Conservation (phyloP, 2,888 invertebrate genomes). For the Dryococelus australis region DNA sequence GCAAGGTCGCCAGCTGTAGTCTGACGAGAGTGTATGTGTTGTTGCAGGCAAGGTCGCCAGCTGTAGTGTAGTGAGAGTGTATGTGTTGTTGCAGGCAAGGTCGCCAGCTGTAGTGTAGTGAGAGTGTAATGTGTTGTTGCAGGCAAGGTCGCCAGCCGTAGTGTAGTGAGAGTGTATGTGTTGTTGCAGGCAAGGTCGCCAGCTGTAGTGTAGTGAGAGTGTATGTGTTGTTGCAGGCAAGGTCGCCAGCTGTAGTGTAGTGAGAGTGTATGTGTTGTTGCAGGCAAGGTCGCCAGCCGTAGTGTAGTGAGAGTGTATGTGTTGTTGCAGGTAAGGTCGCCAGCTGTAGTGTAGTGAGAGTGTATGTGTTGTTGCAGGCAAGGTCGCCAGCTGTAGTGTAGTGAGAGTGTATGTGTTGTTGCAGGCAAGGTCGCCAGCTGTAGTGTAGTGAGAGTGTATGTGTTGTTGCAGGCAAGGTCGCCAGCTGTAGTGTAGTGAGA, state of each 20-base stretch:
- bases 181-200: slow-evolving; percentile 84
- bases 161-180: neutral
- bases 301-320: neutral
- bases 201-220: neutral
- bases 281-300: slow-evolving; percentile 98
- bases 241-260: slow-evolving; percentile 67
- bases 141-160: slow-evolving; percentile 96
- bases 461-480: slow-evolving; percentile 81
- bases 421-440: slow-evolving; percentile 96
- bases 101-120: slow-evolving; percentile 59
- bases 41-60: slow-evolving; percentile 88
- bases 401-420: slow-evolving; percentile 32
- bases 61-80: neutral
- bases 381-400: slow-evolving; percentile 73
- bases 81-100: slow-evolving; percentile 75
- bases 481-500: neutral
- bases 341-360: neutral
- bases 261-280: slow-evolving; percentile 36
- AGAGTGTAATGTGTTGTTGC: slow-evolving; percentile 51
- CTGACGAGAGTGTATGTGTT: neutral
- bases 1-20: slow-evolving; percentile 75
- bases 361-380: slow-evolving; percentile 68
- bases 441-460: neutral
- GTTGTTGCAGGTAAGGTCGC: slow-evolving; percentile 82
- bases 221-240: slow-evolving; percentile 71